Conservation (phyloP, 2,888 invertebrate genomes). For the Microchrysa polita region DNA sequence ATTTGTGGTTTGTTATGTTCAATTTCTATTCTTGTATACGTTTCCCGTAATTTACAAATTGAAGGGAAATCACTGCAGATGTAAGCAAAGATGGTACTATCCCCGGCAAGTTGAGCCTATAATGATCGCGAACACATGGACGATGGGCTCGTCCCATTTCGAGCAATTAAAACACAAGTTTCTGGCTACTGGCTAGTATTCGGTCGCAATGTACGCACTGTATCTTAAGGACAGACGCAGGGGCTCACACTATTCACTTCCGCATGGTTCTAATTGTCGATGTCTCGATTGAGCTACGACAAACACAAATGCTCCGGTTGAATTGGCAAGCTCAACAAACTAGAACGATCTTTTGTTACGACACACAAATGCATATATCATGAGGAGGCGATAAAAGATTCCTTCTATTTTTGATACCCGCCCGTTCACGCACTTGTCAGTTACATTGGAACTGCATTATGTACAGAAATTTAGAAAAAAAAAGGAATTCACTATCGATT, state of each 20-base stretch:
- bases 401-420: slow-evolving; percentile 43
- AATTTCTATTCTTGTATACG: slow-evolving; percentile 42
- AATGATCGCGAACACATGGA: slow-evolving; percentile 13
- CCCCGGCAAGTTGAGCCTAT: slow-evolving; percentile 1
- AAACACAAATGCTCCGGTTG: slow-evolving; percentile 22
- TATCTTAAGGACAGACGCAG: background rate
- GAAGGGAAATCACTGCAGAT: slow-evolving; percentile 28
- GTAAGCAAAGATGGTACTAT: slow-evolving; percentile 10
- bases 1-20: slow-evolving; percentile 19
- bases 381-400: slow-evolving; percentile 41
- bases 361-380: slow-evolving; percentile 25
- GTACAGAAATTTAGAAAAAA: background rate
- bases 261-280: slow-evolving; percentile 47
- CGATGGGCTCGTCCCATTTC: slow-evolving; percentile 28
- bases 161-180: background rate
- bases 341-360: background rate
- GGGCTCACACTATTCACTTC: slow-evolving; percentile 46
- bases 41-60: slow-evolving; percentile 43
- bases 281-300: slow-evolving; percentile 45
- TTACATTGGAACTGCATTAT: background rate
- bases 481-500: background rate
- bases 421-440: slow-evolving; percentile 37
- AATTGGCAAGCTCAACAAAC: slow-evolving; percentile 21
- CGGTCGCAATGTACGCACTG: background rate
- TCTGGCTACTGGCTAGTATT: background rate